Base-by-base conservation (phyloP, 2,888 invertebrate genomes). In the Epinotia brunnichana region DNA sequence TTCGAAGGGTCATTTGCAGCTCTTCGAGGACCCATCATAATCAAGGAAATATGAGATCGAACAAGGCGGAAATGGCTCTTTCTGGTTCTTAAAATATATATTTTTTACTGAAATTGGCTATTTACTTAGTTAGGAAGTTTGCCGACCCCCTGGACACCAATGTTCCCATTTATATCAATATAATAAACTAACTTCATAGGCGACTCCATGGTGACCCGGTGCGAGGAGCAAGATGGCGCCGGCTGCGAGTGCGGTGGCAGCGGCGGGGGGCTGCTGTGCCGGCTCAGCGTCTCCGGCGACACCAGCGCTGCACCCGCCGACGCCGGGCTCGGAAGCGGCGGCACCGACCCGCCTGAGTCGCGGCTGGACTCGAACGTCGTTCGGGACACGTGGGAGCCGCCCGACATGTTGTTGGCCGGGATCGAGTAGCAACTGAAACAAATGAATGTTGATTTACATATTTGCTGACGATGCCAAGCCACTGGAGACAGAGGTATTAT, bases 291-390 rank as follows among this genome's bases (percentile, higher is more conserved):
- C 78, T 96, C 96, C 56, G 96, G 96, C 39, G 96, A 96, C 77
- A 96, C 96, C 81, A 97, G 94, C 70, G 96, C 95, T 74, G 96
- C 96, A 74, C 95, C 95, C 61, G 96, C 95, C 24, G 96, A 95
- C 39, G 96, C 96, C 53, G 96, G 96, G 74, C 96, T 96, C 70
- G 96, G 96, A 78, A 96, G 86, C n/a, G 95, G 95, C 56, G 94
- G 94, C 21, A 90, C 94, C 79, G 94, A 91, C 76, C 95, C 90
- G 0, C 85, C 84, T 0, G 92, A 91, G 85, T 92, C 86, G 2
- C 72, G 71, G 35, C 66, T 56, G n/a, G 92, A 91, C 75, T 90
- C 91, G 63, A 87, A 92, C 0, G 94, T 93, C 77, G 94, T 91
- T 76, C 95, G 87, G 77, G 95, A 92, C 78, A 92, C 92, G 77